Evolutionary conservation across 1,140 invertebrate genomes (phyloP).

Genomic region (honey bee (Apis mellifera)): Amel_HAv3.1 CM009940.2:5195001-5195500

Average conservation of each 20-base stretch:
- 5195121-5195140: background rate
- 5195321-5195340: slow-evolving; percentile 10
- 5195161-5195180: background rate
- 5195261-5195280: background rate
- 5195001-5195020: slow-evolving; percentile 23
- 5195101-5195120: slow-evolving; percentile 2
- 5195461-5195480: no score
- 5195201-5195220: slow-evolving; percentile 3
- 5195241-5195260: slow-evolving; percentile 2
- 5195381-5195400: no score
- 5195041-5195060: background rate
- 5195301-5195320: background rate
- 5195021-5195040: no score
- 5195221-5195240: slow-evolving; percentile 56
- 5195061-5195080: background rate
- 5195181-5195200: slow-evolving; percentile 15
- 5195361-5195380: slow-evolving; percentile 34
- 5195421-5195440: no score
- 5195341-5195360: background rate
- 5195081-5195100: background rate
- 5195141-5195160: background rate
- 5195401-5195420: no score
- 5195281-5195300: no score
- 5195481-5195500: no score
- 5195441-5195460: no score